Evolutionary conservation across 2,888 invertebrate genomes (phyloP).

Genomic region (Enchytraeus crypticus): DNA sequence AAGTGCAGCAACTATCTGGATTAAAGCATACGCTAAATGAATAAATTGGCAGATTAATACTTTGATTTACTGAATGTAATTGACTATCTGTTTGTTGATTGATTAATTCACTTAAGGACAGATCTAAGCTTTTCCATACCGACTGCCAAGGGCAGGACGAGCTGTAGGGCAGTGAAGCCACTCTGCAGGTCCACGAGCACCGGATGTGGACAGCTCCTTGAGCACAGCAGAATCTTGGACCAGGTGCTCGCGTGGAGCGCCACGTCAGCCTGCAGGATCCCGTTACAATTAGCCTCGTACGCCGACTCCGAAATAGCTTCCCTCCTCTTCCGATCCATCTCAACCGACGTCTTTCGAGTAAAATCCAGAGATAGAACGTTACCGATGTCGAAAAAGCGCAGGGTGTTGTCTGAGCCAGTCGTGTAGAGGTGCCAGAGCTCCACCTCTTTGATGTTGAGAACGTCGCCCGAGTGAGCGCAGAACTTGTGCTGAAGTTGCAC

Average conservation of each 20-base stretch:
- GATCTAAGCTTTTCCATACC: not conserved
- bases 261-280: not conserved
- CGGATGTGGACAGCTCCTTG: not conserved
- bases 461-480: constrained; percentile 7
- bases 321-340: not conserved
- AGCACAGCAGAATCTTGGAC: not conserved
- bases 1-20: not conserved
- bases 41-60: not conserved
- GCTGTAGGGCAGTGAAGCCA: not conserved
- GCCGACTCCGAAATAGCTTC: not conserved
- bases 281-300: not conserved
- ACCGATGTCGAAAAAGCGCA: not conserved
- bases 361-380: constrained; percentile 1
- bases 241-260: not conserved
- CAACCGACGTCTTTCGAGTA: not conserved
- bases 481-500: not conserved
- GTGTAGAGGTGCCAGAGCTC: constrained; percentile 4
- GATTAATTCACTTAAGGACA: no score
- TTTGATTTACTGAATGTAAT: not conserved
- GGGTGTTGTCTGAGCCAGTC: not conserved
- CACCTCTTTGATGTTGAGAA: constrained; percentile 1
- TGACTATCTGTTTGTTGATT: not conserved
- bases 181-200: not conserved
- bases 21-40: not conserved
- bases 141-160: not conserved